Evolutionary conservation across 2,888 invertebrate genomes (phyloP), one percentile per base, ranked within the genome.

Genomic region (Smittia sp.): DNA sequence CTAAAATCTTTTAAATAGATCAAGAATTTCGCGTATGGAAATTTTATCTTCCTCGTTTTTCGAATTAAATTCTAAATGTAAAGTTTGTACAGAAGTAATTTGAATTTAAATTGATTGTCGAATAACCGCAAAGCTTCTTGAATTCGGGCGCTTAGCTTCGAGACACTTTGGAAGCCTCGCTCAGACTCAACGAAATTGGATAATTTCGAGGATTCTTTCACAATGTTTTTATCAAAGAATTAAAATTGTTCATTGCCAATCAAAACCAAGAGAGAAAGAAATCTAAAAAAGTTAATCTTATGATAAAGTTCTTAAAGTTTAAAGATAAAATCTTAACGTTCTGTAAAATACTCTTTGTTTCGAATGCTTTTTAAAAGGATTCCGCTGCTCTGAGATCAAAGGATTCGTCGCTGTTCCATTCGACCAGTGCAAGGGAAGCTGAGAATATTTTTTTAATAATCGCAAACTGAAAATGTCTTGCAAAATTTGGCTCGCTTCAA

Each of bases 171-270:
- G 46, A 46, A 46, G 46, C 46, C 32, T 32, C 32, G 32, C 32
- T 32, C 32, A 32, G 32, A 32, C 9, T 3, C 3, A 32, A 32
- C 32, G 3, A 32, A n/a, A 32, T 32, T 32, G 32, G 9, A 32
- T 9, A 46, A 46, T 13, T n/a, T 46, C 15, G n/a, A 46, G 6
- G 32, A 32, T 46, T 46, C 46, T 46, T 46, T 13, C 15, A 13
- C 3, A 46, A 46, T 3, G 46, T 46, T 46, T 46, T 46, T 46
- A 32, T 32, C 9, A 66, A 66, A 66, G 15, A 38, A 38, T 66
- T 32, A 27, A 66, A 66, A n/a, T 58, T 32, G 7, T 46, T 66
- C 69, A 69, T 69, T 54, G 69, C 69, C 69, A 69, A 69, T 69
- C 69, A 54, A 54, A 39, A 52, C 52, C 6, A 24, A 41, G 39